phyloP scores from a whole-genome alignment of 1,140 invertebrate genomes.

The Drosophila sp. region DNA sequence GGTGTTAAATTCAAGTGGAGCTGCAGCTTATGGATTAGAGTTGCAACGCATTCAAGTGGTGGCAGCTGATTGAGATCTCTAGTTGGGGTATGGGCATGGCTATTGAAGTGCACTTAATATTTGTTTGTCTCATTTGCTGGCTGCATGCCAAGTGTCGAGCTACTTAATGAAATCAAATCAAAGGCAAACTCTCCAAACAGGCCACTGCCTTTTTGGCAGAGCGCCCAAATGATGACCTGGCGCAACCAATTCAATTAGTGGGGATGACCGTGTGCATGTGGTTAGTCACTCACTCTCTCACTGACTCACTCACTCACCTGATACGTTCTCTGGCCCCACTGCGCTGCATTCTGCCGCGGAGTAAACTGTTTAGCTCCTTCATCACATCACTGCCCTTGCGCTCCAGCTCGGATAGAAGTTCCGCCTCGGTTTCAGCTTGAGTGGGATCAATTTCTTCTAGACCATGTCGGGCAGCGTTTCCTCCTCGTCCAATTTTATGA shows the following conservation, averaged over 20 bases:
- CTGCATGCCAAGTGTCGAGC: slow-evolving; percentile 51
- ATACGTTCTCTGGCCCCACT: slow-evolving; percentile 58
- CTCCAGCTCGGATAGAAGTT: slow-evolving; percentile 84
- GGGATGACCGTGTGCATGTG: slow-evolving; percentile 14
- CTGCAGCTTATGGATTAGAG: background rate
- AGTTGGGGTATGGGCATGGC: background rate
- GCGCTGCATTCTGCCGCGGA: slow-evolving; percentile 56
- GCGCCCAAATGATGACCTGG: slow-evolving; percentile 30
- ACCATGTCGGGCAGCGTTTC: background rate
- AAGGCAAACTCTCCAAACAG: slow-evolving; percentile 33
- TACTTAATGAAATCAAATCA: slow-evolving; percentile 59
- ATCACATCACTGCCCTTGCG: slow-evolving; percentile 84
- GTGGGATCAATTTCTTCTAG: slow-evolving; percentile 51
- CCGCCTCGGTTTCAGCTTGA: slow-evolving; percentile 79
- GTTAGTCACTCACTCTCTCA: slow-evolving; percentile 41
- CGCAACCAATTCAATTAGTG: slow-evolving; percentile 65
- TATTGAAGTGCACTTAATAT: slow-evolving; percentile 43
- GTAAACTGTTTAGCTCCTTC: slow-evolving; percentile 84
- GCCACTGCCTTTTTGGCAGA: slow-evolving; percentile 36
- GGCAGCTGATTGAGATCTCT: slow-evolving; percentile 1
- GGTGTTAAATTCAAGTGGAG: slow-evolving; percentile 38
- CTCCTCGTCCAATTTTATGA: slow-evolving; percentile 82
- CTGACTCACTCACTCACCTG: slow-evolving; percentile 52
- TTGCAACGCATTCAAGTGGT: slow-evolving; percentile 49
- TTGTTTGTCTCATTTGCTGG: slow-evolving; percentile 45